Conservation (phyloP, 2,113 vertebrate species). For the chimpanzee (Pan troglodytes) region NHGRI_mPanTro3-v2.1_pri NC_072415.2:43018501-43019000, state of each 20-base stretch:
- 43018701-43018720: neutral
- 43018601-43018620: conserved; percentile 67
- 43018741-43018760: neutral
- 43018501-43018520: conserved; percentile 81
- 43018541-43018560: conserved; percentile 79
- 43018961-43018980: neutral
- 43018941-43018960: neutral
- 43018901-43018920: neutral
- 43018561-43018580: conserved; percentile 66
- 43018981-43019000: neutral
- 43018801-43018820: neutral
- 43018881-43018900: neutral
- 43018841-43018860: neutral
- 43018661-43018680: neutral
- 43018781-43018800: neutral
- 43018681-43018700: neutral
- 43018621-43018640: neutral
- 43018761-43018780: neutral
- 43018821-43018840: neutral
- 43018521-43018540: conserved; percentile 82
- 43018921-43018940: neutral
- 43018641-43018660: conserved; percentile 10
- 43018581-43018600: conserved; percentile 42
- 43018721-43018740: neutral
- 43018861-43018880: neutral